These are phyloP conservation scores for Ruditapes philippinarum DNA, from an alignment of 1,140 invertebrate genomes.

Conservation along the genomic window DNA sequence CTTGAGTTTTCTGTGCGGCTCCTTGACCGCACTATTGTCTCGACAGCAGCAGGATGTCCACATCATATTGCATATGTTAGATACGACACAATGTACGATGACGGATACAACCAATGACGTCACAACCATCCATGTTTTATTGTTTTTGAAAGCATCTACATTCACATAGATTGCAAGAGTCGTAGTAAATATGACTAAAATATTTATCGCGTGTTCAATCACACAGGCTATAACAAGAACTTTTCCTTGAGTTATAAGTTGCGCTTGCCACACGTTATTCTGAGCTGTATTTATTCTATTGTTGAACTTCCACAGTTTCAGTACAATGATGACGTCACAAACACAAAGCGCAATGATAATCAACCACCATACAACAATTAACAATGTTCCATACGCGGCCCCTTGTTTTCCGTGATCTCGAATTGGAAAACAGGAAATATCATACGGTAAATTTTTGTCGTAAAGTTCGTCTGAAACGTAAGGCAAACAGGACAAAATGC, in stretches of 20 bases:
- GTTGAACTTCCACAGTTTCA: slow-evolving; percentile 73
- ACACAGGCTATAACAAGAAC: slow-evolving; percentile 54
- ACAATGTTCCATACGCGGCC: slow-evolving; percentile 69
- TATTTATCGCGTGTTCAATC: slow-evolving; percentile 57
- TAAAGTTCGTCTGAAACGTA: slow-evolving; percentile 68
- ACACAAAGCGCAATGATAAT: slow-evolving; percentile 46
- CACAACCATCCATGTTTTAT: slow-evolving; percentile 73
- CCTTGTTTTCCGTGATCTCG: slow-evolving; percentile 71
- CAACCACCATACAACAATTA: slow-evolving; percentile 73
- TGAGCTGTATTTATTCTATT: slow-evolving; percentile 76
- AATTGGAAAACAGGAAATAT: slow-evolving; percentile 73
- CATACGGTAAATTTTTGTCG: slow-evolving; percentile 59
- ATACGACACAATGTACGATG: slow-evolving; percentile 63
- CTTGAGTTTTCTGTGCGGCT: slow-evolving; percentile 76
- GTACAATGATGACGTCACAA: slow-evolving; percentile 64
- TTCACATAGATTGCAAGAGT: slow-evolving; percentile 71
- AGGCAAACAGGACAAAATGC: slow-evolving; percentile 62
- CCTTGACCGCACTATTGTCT: slow-evolving; percentile 66
- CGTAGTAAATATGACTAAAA: slow-evolving; percentile 53
- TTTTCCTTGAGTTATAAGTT: slow-evolving; percentile 71
- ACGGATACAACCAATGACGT: slow-evolving; percentile 55
- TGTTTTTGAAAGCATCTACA: slow-evolving; percentile 14
- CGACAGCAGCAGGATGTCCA: slow-evolving; percentile 73
- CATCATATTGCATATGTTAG: slow-evolving; percentile 64
- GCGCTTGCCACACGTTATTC: slow-evolving; percentile 77